Evolutionary conservation across 2,888 invertebrate species (phyloP).

Genomic region (Bugula neritina): DNA sequence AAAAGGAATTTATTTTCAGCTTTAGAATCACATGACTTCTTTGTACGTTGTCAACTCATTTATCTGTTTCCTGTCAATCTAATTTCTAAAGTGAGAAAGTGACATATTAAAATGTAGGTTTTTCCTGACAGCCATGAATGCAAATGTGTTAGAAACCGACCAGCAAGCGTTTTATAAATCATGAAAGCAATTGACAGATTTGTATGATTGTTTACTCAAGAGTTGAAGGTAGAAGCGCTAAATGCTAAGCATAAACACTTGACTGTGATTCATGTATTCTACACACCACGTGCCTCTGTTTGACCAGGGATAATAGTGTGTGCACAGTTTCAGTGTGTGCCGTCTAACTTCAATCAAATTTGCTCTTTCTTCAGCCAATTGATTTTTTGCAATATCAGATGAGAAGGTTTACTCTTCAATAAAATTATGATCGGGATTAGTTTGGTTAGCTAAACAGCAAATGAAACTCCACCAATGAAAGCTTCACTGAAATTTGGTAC

Average conservation of each 20-base stretch:
- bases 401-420: conserved; percentile 7
- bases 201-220: background rate
- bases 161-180: no score
- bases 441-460: background rate
- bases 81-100: background rate
- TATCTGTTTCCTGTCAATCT: background rate
- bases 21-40: no score
- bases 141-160: no score
- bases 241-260: background rate
- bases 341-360: conserved; percentile 10
- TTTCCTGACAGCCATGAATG: background rate
- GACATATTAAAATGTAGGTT: background rate
- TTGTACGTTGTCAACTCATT: no score
- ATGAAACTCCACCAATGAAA: background rate
- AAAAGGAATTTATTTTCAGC: no score
- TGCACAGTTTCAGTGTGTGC: background rate
- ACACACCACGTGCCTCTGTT: conserved; percentile 9
- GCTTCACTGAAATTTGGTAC: no score
- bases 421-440: conserved; percentile 16
- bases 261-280: background rate
- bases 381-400: background rate
- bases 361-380: background rate
- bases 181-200: no score
- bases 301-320: background rate
- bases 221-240: background rate